A percentile compares a stretch with the other conserved stretches of the same genome.
phyloP scores from a whole-genome alignment of 37 sponge, comb jelly and placozoan genomes.

The Oopsacas minuta region DNA sequence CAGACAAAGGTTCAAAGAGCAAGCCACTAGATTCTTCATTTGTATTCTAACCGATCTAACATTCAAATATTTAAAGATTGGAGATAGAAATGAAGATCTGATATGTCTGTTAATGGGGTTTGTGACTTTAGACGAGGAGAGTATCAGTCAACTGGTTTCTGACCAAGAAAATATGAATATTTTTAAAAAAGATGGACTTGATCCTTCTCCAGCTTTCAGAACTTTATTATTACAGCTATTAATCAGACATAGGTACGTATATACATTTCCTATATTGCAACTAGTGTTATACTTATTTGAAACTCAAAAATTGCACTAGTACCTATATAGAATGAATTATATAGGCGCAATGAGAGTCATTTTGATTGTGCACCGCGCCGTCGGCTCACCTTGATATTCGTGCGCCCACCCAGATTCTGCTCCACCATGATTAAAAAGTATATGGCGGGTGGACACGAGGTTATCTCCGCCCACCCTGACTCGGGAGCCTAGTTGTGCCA shows the following conservation, averaged over 20 bases:
- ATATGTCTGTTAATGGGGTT: neutral
- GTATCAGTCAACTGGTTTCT: neutral
- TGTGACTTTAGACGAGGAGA: neutral
- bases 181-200: neutral
- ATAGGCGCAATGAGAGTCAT: no score
- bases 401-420: no score
- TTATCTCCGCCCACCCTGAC: no score
- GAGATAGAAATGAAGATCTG: neutral
- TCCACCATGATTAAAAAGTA: no score
- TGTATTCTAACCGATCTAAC: neutral
- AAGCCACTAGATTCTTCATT: neutral
- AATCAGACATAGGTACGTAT: neutral
- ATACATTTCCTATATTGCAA: no score
- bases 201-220: slow-evolving; percentile 14
- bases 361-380: no score
- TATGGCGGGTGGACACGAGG: no score
- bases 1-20: neutral
- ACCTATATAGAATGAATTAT: no score
- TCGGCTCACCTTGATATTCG: no score
- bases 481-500: no score
- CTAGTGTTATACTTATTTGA: no score
- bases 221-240: neutral
- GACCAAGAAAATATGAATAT: neutral
- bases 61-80: neutral
- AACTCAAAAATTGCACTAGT: no score